Conservation (phyloP, 1,140 invertebrate species). For the Thaumetopoea pityocampa region DNA sequence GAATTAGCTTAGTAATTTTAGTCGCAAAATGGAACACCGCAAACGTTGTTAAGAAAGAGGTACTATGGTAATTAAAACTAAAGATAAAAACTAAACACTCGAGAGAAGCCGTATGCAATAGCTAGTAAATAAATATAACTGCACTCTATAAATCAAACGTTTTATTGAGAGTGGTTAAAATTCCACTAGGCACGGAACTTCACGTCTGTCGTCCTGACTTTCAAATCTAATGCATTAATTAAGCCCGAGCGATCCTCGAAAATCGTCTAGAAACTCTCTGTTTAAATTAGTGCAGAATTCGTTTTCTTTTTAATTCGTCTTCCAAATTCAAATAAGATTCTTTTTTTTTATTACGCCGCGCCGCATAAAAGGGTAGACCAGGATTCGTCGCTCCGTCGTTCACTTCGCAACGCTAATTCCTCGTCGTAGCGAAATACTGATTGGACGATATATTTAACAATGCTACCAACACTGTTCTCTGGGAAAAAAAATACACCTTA, state of each 20-base stretch:
- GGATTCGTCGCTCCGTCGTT: constrained; percentile 49
- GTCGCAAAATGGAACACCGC: too few relatives aligned
- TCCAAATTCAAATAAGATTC: constrained; percentile 70
- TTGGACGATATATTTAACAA: constrained; percentile 74
- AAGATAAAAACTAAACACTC: too few relatives aligned
- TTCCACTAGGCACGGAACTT: too few relatives aligned
- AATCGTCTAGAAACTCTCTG: constrained; percentile 60
- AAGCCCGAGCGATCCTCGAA: constrained; percentile 52
- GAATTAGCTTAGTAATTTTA: too few relatives aligned
- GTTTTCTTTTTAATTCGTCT: constrained; percentile 71
- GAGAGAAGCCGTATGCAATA: too few relatives aligned
- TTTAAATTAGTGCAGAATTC: constrained; percentile 68
- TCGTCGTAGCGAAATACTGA: constrained; percentile 59
- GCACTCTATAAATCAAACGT: too few relatives aligned
- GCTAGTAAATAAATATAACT: too few relatives aligned
- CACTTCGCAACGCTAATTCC: constrained; percentile 64
- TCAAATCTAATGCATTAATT: constrained; percentile 63
- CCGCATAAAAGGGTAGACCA: constrained; percentile 66
- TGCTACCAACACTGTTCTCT: constrained; percentile 57
- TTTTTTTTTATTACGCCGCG: constrained; percentile 58
- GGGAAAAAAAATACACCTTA: constrained; percentile 67
- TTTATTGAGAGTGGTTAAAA: too few relatives aligned
- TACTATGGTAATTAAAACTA: too few relatives aligned
- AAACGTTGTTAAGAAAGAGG: too few relatives aligned
- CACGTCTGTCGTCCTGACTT: constrained; percentile 38